A percentile compares a stretch with the other conserved stretches of the same genome.
Evolutionary conservation across 1,140 invertebrate genomes (phyloP).

Genomic region (Triops longicaudatus): DNA sequence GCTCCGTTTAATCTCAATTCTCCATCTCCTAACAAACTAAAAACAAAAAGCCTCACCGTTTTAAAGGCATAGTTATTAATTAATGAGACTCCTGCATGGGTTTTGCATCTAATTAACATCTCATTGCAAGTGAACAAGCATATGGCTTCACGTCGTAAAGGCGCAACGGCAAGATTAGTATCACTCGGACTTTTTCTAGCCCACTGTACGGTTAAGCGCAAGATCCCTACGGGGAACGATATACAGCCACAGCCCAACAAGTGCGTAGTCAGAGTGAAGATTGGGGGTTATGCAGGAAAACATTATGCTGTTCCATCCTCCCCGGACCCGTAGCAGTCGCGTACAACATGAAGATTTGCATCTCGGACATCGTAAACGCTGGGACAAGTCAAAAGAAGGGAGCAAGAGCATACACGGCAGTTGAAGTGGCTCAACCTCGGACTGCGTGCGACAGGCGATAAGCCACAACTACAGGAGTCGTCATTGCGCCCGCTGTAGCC

Average conservation of each 20-base stretch:
- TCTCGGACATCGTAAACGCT: neutral
- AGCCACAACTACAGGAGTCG: neutral
- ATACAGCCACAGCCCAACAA: neutral
- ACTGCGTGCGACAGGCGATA: too few relatives aligned
- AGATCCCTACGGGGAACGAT: neutral
- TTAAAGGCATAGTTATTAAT: neutral
- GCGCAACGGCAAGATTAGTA: neutral
- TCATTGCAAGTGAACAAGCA: neutral
- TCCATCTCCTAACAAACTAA: neutral
- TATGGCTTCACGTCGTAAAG: neutral
- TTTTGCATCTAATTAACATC: conserved; percentile 9
- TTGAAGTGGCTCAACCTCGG: neutral
- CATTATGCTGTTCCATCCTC: neutral
- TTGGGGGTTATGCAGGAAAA: neutral
- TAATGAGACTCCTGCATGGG: neutral
- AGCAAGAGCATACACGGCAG: neutral
- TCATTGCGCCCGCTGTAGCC: neutral
- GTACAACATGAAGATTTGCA: neutral
- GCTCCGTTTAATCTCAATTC: neutral
- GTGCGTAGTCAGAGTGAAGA: neutral
- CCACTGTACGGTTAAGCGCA: neutral
- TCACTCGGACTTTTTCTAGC: neutral
- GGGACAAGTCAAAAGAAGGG: neutral
- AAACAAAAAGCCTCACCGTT: neutral
- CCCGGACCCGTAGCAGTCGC: too few relatives aligned